Evolutionary conservation across 2,888 invertebrate genomes (phyloP), one percentile per base, ranked within the genome.

Genomic region (Drosophila anomalipes): DNA sequence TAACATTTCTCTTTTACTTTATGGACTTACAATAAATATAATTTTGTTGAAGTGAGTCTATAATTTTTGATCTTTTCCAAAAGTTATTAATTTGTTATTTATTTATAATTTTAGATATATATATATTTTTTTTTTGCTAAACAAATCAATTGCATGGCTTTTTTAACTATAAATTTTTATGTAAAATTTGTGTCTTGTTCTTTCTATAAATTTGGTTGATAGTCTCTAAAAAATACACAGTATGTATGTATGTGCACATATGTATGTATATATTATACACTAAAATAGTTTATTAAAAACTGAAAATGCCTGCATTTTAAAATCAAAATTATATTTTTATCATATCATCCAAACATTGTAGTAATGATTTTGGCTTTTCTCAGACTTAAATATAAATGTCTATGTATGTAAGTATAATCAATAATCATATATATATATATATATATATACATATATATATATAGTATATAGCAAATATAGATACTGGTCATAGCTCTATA

Each of bases 181-280:
- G 77, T 79, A 76, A 79, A 79, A 79, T 76, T 75, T 53, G 72
- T 78, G 59, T 59, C 39, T 53, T 77, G 30, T 57, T 73, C 35
- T 4, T 61, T 74, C 74, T 78, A 78, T 66, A 70, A 74, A 78
- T 78, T 80, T 75, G 19, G 54, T 67, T 75, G 57, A 71, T 75
- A 69, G 63, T 73, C 64, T 65, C 79, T 76, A 79, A 73, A 80
- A 79, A 76, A 66, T 80, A 76, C 67, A 79, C 62, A 67, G 56
- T 67, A 61, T 70, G 57, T 70, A 47, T 61, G 19, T 65, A 51
- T 60, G 28, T 61, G 35, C 58, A 39, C 65, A 19, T 71, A 49
- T 74, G 54, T 35, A 35, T 73, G 49, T 75, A 47, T 59, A 44
- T 75, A 28, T 41, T 62, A 57, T 70, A 62, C 61, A 57, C 56